Evolutionary conservation across 2,797 vertebrate genomes (phyloP).

Genomic region (Oophaga sylvatica): DNA sequence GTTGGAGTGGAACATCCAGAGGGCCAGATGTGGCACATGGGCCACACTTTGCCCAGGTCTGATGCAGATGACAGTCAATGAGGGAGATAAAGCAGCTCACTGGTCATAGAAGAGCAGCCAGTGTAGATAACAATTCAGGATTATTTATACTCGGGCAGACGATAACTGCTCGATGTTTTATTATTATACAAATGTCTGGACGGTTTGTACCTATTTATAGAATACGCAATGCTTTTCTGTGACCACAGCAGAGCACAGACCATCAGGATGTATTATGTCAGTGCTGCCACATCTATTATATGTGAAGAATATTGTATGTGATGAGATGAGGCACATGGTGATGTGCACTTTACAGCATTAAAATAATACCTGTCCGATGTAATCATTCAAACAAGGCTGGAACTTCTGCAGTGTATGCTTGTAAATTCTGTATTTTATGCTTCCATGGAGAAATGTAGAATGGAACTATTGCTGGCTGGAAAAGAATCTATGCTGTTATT

Average conservation of each 20-base stretch:
- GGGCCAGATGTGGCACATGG: too few relatives aligned
- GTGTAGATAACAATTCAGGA: neutral
- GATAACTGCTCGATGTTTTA: neutral
- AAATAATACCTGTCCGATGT: constrained; percentile 33
- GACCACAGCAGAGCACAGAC: neutral
- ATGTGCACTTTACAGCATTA: constrained; percentile 35
- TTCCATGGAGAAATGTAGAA: neutral
- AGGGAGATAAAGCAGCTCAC: neutral
- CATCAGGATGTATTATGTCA: constrained; percentile 24
- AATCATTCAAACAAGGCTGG: neutral
- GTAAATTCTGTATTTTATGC: neutral
- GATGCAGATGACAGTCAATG: too few relatives aligned
- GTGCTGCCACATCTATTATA: neutral
- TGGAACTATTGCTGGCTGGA: neutral
- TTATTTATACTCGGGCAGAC: neutral
- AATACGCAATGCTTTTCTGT: neutral
- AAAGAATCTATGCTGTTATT: neutral
- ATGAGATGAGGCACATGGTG: constrained; percentile 27
- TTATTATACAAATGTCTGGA: neutral
- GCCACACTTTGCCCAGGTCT: too few relatives aligned
- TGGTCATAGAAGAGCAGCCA: neutral
- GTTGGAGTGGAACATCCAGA: too few relatives aligned
- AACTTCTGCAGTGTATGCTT: neutral
- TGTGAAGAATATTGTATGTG: constrained; percentile 30
- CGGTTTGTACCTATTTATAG: neutral